Conservation (phyloP, 1,140 invertebrate species). For the Galendromus occidentalis region DNA sequence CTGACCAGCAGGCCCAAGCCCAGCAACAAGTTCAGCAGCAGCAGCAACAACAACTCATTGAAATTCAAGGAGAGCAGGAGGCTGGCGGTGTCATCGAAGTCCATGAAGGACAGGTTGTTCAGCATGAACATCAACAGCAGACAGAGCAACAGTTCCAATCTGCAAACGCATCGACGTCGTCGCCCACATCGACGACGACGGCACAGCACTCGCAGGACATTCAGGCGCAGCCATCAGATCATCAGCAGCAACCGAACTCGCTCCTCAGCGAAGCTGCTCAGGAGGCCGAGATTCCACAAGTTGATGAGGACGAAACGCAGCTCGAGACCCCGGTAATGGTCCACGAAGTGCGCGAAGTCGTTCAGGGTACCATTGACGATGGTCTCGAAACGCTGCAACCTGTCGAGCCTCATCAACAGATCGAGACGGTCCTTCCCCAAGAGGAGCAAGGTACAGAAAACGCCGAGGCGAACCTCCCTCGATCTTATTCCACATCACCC, state of each 20-base stretch:
- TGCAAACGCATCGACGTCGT: background rate
- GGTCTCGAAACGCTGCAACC: conserved; percentile 9
- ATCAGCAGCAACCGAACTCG: conserved; percentile 9
- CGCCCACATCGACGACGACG: background rate
- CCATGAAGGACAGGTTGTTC: conserved; percentile 5
- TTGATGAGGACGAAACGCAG: conserved; percentile 10
- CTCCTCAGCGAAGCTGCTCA: conserved; percentile 6
- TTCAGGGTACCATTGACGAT: background rate
- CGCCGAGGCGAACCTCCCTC: background rate
- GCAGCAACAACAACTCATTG: background rate
- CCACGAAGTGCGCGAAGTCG: background rate
- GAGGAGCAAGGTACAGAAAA: conserved; percentile 8
- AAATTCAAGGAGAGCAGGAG: background rate
- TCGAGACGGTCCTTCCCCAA: conserved; percentile 4
- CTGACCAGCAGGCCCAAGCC: background rate
- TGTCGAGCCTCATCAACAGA: background rate
- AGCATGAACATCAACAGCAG: background rate
- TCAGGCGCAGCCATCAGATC: background rate
- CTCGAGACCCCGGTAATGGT: conserved; percentile 1
- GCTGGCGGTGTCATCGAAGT: conserved; percentile 7
- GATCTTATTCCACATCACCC: too few species aligned
- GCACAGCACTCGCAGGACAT: background rate
- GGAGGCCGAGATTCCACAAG: conserved; percentile 5
- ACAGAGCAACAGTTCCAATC: background rate
- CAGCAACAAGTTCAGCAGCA: conserved; percentile 7